Evolutionary conservation across 2,888 invertebrate genomes (phyloP), one percentile per base, ranked within the genome.

Genomic region (Frankliniella fusca): DNA sequence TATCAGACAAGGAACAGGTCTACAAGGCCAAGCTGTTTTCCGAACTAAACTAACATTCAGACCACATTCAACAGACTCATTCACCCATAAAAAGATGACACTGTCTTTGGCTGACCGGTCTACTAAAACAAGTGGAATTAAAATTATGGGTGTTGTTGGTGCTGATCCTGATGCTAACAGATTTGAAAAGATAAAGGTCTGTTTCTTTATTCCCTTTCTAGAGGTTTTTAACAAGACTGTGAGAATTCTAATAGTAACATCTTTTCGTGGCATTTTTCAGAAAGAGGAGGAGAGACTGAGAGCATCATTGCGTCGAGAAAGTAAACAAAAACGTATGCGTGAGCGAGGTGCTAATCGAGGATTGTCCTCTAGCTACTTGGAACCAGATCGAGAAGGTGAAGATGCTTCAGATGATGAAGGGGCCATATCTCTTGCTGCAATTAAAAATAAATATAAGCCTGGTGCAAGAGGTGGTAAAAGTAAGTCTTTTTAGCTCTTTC

Each of bases 11-110:
- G 98, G 98, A 76, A 98, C 98, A 0, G 98, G 98, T 91, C 91
- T 99, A 1, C 98, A 98, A 87, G 99, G 98, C 0, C 99, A 99
- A 88, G 96, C 98, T 0, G 97, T 99, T 50, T 99, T 99, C 90
- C 92, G 96, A 76, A 98, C 97, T 0, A 99, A 99, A 88, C 90
- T 99, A 0, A 96, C 97, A 1, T 99, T 99, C 93, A 92, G 99
- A 80, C 99, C 99, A 0, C 98, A 98, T 88, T 99, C 99, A 0
- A 99, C 99, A 0, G 99, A 99, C 87, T 98, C 98, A 38, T 97
- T 98, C 89, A 99, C 99, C 0, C 99, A 99, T 88, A 93, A 98
- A 85, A 99, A 99, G 91, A 98, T 99, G 95, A 99, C 99, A 0
- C 91, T 99, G 89, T 98, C 98, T 0, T 90, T 99, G 85, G 99